Evolutionary conservation across 2,113 vertebrate genomes (phyloP).

Genomic region (Reinhardtius hippoglossoides): DNA sequence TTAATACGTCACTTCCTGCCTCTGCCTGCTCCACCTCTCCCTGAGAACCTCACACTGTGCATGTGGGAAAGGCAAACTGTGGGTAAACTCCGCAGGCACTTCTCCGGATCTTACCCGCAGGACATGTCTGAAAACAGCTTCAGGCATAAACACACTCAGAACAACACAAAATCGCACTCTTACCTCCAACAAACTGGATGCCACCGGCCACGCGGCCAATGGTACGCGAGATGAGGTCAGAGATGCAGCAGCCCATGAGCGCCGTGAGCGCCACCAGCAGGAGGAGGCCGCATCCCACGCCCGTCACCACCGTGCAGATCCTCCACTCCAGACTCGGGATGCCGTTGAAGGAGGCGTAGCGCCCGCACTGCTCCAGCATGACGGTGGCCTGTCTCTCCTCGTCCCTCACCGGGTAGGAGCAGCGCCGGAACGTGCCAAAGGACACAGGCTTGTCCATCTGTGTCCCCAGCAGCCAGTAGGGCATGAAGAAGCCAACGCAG

Average conservation of each 20-base stretch:
- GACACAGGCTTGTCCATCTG: slow-evolving; percentile 96
- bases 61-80: too few species aligned
- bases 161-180: slow-evolving; percentile 67
- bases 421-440: slow-evolving; percentile 96
- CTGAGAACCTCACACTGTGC: too few species aligned
- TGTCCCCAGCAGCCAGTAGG: slow-evolving; percentile 97
- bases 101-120: too few species aligned
- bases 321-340: slow-evolving; percentile 95
- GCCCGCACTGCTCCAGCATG: slow-evolving; percentile 98
- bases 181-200: slow-evolving; percentile 96
- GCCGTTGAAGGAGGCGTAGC: slow-evolving; percentile 94
- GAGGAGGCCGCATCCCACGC: slow-evolving; percentile 94
- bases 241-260: slow-evolving; percentile 97
- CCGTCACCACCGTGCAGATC: slow-evolving; percentile 94
- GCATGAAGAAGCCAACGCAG: slow-evolving; percentile 99
- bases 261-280: slow-evolving; percentile 94
- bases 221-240: slow-evolving; percentile 95
- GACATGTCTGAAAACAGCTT: too few species aligned
- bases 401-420: slow-evolving; percentile 94
- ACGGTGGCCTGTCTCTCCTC: slow-evolving; percentile 91
- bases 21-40: too few species aligned
- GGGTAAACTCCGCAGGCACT: too few species aligned
- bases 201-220: slow-evolving; percentile 96
- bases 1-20: too few species aligned
- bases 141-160: neutral